Evolutionary conservation across 2,113 vertebrate species (phyloP).

Genomic region (Mastomys natalensis): DNA sequence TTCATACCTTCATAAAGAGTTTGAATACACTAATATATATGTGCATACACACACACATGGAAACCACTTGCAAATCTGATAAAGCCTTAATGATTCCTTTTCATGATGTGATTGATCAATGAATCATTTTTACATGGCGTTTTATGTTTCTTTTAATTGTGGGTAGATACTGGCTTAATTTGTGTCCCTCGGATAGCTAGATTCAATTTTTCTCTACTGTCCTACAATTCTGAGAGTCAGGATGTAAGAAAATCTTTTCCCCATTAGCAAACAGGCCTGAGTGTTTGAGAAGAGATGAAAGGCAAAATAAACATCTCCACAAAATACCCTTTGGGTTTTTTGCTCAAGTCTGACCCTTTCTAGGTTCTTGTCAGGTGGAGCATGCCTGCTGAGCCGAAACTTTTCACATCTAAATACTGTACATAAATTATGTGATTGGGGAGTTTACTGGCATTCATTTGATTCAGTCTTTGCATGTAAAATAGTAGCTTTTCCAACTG

Average conservation of each 20-base stretch:
- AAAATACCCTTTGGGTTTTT: slow-evolving; percentile 11
- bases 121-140: neutral
- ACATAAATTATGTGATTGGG: slow-evolving; percentile 61
- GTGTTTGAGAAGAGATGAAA: slow-evolving; percentile 66
- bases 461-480: slow-evolving; percentile 66
- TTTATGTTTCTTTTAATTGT: neutral
- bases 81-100: neutral
- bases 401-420: slow-evolving; percentile 69
- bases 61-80: neutral
- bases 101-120: neutral
- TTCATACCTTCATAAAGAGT: neutral
- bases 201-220: neutral
- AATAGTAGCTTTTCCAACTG: slow-evolving; percentile 64
- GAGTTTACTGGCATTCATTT: slow-evolving; percentile 62
- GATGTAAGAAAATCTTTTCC: neutral
- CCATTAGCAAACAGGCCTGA: slow-evolving; percentile 17
- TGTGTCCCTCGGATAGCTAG: neutral
- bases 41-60: neutral
- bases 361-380: slow-evolving; percentile 61
- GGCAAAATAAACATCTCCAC: slow-evolving; percentile 21
- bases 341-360: slow-evolving; percentile 51
- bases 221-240: neutral
- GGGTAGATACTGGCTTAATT: neutral
- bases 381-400: slow-evolving; percentile 52
- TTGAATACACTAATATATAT: neutral